Percentiles rank a stretch among this genome's conserved stretches.
Evolutionary conservation across 2,797 vertebrate genomes (phyloP).

Genomic region (Myotis planiceps): DNA sequence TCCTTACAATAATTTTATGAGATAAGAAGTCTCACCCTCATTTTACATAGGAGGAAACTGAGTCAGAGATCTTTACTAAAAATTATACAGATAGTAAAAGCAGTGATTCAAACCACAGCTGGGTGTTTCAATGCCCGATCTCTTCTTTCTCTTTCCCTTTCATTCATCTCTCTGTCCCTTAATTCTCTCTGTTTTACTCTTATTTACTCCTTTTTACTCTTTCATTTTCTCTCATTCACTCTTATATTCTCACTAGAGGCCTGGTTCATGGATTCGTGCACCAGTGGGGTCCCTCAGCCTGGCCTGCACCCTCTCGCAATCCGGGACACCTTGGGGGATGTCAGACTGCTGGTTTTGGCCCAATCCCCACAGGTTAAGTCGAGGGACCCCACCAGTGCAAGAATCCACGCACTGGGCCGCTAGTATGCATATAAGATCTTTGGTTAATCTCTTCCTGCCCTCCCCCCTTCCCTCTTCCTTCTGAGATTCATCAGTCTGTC

Average conservation of each 20-base stretch:
- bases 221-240: not conserved
- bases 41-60: conserved; percentile 43
- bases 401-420: no score
- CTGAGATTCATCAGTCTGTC: no score
- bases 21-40: not conserved
- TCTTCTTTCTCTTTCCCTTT: not conserved
- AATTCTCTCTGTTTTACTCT: not conserved
- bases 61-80: not conserved
- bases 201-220: not conserved
- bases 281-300: no score
- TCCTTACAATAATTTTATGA: not conserved
- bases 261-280: no score
- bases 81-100: not conserved
- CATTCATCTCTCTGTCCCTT: not conserved
- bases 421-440: no score
- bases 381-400: no score
- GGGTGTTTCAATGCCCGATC: not conserved
- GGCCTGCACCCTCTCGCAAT: no score
- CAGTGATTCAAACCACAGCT: not conserved
- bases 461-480: no score
- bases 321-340: no score
- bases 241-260: not conserved
- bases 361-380: no score
- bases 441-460: no score
- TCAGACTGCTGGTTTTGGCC: no score